Conservation (phyloP, 2,113 vertebrate genomes). For the Oreotragus oreotragus region DNA sequence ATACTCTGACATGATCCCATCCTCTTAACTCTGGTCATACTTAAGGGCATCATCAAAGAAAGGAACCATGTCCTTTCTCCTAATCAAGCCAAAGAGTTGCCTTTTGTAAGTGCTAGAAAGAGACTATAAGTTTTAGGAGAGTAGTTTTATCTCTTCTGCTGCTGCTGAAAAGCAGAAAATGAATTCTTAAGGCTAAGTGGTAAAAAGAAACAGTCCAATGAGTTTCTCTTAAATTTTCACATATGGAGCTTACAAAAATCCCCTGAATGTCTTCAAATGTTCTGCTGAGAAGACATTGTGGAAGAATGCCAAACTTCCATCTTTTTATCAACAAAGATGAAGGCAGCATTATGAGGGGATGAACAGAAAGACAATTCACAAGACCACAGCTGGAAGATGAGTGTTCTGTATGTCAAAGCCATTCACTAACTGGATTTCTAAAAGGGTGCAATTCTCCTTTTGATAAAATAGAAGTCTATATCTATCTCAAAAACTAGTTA, state of each 20-base stretch:
- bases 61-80: neutral
- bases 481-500: neutral
- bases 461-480: neutral
- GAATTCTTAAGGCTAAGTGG: conserved; percentile 28
- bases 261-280: neutral
- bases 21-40: neutral
- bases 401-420: neutral
- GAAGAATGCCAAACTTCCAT: neutral
- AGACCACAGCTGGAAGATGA: neutral
- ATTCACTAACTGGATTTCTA: neutral
- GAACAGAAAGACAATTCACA: neutral
- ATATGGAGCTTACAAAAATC: neutral
- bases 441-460: neutral
- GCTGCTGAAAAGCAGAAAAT: conserved; percentile 12
- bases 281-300: neutral
- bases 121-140: neutral
- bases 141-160: neutral
- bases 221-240: conserved; percentile 3
- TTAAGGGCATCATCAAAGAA: neutral
- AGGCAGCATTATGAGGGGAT: neutral
- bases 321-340: neutral
- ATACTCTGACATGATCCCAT: neutral
- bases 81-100: neutral
- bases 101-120: neutral
- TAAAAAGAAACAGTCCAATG: conserved; percentile 25